Evolutionary conservation across 2,888 invertebrate genomes (phyloP).

Genomic region (Empis livida): DNA sequence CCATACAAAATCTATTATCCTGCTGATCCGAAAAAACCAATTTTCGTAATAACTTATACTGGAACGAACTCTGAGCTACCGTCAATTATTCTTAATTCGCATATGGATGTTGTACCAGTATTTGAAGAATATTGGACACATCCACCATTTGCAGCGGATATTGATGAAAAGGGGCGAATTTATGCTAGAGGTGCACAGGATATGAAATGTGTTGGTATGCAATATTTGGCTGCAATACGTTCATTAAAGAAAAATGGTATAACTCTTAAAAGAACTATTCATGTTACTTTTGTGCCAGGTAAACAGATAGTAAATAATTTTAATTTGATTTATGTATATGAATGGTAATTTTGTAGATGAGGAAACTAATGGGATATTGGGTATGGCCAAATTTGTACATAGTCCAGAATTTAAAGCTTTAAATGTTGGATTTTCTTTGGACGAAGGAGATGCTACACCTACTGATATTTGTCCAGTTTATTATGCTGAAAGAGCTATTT

Average conservation of each 20-base stretch:
- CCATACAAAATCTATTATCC: slow-evolving; percentile 48
- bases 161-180: slow-evolving; percentile 75
- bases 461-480: slow-evolving; percentile 49
- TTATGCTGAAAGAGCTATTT: slow-evolving; percentile 51
- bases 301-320: slow-evolving; percentile 20
- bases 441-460: slow-evolving; percentile 66
- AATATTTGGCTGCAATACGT: slow-evolving; percentile 62
- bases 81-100: slow-evolving; percentile 77
- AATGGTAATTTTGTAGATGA: slow-evolving; percentile 21
- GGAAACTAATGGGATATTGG: slow-evolving; percentile 58
- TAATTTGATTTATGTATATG: not conserved
- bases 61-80: slow-evolving; percentile 60
- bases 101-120: slow-evolving; percentile 96
- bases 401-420: slow-evolving; percentile 52
- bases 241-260: slow-evolving; percentile 43
- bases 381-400: slow-evolving; percentile 55
- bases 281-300: slow-evolving; percentile 62
- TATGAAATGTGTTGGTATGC: slow-evolving; percentile 75
- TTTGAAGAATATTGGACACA: slow-evolving; percentile 80
- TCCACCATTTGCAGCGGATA: slow-evolving; percentile 76
- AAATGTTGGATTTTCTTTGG: slow-evolving; percentile 65
- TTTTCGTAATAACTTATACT: slow-evolving; percentile 51
- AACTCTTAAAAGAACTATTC: slow-evolving; percentile 49
- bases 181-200: slow-evolving; percentile 83
- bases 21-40: slow-evolving; percentile 55